Evolutionary conservation across 2,113 vertebrate genomes (phyloP), one percentile per base, ranked within the genome.

Genomic region (Paramisgurnus dabryanus): DNA sequence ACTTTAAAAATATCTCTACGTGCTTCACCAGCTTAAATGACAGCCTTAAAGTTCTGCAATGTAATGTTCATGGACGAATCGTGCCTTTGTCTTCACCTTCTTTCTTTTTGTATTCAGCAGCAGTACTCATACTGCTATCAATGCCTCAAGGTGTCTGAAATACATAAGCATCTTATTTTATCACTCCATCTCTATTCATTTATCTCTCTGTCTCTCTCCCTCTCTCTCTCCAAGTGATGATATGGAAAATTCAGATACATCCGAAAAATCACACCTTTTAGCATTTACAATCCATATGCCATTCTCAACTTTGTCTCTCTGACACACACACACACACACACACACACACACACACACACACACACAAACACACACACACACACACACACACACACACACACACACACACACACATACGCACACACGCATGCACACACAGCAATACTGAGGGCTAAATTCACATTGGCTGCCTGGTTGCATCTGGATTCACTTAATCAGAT

Each of bases 151-250:
- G 7, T 55, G 68, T 55, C 68, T 70, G 13, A 55, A 70, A 70
- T 22, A n/a, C 15, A 15, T 50, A 50, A 53, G 43, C 7, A 41
- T 45, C 34, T 8, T 70, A 27, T 64, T 49, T 72, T 11, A 60
- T 63, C 15, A 40, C 10, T 72, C 45, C 13, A n/a, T 40, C 15
- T 60, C 34, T 55, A 47, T 67, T 22, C 60, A n/a, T 66, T 3
- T 11, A n/a, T 18, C 3, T 66, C 10, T 76, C 13, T 40, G 6
- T 60, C 70, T 12, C 17, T 73, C 55, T 69, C 0, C 22, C 43
- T 69, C 40, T 47, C 50, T 41, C n/a, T 61, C 67, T 77, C 76
- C 66, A 70, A 78, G 53, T 73, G 41, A 7, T 17, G 70, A 50
- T 40, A 18, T 22, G 39, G 53, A 18, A 72, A 58, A 39, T 11